These are phyloP conservation scores for Elysia crispata DNA, from an alignment of 2,888 invertebrate genomes.

Conservation along the genomic window DNA sequence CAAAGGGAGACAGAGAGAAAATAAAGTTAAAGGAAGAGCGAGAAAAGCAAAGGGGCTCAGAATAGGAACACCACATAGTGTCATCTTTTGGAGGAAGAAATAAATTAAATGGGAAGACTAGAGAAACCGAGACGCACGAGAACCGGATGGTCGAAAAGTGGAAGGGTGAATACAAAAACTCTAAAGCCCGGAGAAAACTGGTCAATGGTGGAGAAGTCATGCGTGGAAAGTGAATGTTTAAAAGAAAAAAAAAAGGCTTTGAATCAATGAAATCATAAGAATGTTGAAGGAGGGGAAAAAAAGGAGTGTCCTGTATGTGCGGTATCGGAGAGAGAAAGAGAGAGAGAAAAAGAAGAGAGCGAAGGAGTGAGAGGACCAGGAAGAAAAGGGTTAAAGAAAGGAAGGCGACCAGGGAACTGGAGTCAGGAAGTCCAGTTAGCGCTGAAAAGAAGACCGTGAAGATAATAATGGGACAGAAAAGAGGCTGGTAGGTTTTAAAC, in stretches of 20 bases:
- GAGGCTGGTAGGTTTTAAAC: too few relatives aligned
- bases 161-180: not conserved
- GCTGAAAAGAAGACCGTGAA: not conserved
- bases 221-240: too few relatives aligned
- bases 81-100: too few relatives aligned
- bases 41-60: not conserved
- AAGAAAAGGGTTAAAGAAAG: not conserved
- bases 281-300: not conserved
- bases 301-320: too few relatives aligned
- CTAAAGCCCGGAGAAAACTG: not conserved
- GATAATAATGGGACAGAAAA: too few relatives aligned
- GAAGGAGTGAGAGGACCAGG: not conserved
- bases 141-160: too few relatives aligned
- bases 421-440: not conserved
- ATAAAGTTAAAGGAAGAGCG: not conserved
- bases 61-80: too few relatives aligned
- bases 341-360: not conserved
- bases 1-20: not conserved
- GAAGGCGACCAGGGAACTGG: not conserved
- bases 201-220: too few relatives aligned
- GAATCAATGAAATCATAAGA: not conserved
- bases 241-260: too few relatives aligned
- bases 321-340: not conserved
- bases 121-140: too few relatives aligned
- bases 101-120: too few relatives aligned